phyloP scores from a whole-genome alignment of 2,797 vertebrate genomes.

The Otus scops region DNA sequence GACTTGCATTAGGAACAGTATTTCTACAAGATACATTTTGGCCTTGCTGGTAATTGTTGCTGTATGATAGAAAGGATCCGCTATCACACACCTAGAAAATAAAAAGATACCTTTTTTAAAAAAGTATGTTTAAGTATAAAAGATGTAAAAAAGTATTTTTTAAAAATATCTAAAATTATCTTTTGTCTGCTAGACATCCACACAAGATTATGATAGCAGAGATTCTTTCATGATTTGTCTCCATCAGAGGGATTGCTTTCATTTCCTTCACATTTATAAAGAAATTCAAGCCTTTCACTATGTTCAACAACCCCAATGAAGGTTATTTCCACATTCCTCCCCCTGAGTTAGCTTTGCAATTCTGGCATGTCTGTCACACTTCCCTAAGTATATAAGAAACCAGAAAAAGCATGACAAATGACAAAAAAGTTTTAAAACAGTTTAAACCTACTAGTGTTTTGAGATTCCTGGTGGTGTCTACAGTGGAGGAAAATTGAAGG shows the following conservation, averaged over 20 bases:
- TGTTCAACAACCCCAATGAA: neutral
- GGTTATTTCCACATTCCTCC: neutral
- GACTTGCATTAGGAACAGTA: neutral
- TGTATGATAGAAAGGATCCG: neutral
- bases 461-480: neutral
- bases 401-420: neutral
- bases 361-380: neutral
- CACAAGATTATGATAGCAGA: neutral
- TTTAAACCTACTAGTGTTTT: neutral
- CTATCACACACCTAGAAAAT: neutral
- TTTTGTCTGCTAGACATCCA: neutral
- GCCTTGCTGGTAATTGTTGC: neutral
- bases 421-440: neutral
- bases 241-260: neutral
- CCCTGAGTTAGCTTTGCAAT: neutral
- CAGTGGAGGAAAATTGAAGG: neutral
- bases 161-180: neutral
- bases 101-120: neutral
- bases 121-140: neutral
- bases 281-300: neutral
- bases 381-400: neutral
- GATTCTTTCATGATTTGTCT: neutral
- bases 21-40: neutral
- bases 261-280: neutral
- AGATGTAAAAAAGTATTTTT: neutral